A percentile compares a stretch with the other conserved stretches of the same genome.
Conservation (phyloP, 2,888 invertebrate genomes). For the Arctia plantaginis region DNA sequence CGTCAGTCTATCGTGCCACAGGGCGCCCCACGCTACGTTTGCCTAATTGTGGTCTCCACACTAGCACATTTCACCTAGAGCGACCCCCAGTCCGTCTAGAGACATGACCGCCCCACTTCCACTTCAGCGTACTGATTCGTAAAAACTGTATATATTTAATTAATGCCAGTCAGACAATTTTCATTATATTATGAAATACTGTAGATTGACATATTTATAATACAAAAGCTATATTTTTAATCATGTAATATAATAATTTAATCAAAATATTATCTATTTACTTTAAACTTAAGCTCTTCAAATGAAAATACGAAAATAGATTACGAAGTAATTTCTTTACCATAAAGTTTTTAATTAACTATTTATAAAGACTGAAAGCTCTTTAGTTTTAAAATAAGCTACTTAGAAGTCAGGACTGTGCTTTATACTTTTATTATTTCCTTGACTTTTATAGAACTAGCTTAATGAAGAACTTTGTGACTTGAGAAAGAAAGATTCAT, state of each 20-base stretch:
- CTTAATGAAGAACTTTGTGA: neutral
- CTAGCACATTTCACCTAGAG: neutral
- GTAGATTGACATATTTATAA: neutral
- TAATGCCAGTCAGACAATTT: too few species aligned
- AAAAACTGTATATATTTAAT: neutral
- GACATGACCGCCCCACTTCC: too few species aligned
- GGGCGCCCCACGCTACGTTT: too few species aligned
- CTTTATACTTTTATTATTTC: neutral
- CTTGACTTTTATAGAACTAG: neutral
- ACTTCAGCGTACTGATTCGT: neutral
- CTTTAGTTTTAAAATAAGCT: neutral
- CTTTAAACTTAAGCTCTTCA: neutral
- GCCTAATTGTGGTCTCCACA: too few species aligned
- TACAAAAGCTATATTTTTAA: neutral
- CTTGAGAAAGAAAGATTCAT: neutral
- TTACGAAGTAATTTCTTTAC: neutral
- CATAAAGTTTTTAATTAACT: neutral
- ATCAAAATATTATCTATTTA: neutral
- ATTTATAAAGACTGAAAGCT: neutral
- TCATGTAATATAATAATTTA: neutral
- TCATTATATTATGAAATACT: too few species aligned
- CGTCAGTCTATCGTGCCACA: too few species aligned
- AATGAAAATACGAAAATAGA: neutral
- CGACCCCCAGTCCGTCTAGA: neutral
- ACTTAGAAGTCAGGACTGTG: neutral